These are phyloP conservation scores for Astropecten irregularis DNA, from an alignment of 53 echinoderm and acorn worm genomes.

Conservation along the genomic window DNA sequence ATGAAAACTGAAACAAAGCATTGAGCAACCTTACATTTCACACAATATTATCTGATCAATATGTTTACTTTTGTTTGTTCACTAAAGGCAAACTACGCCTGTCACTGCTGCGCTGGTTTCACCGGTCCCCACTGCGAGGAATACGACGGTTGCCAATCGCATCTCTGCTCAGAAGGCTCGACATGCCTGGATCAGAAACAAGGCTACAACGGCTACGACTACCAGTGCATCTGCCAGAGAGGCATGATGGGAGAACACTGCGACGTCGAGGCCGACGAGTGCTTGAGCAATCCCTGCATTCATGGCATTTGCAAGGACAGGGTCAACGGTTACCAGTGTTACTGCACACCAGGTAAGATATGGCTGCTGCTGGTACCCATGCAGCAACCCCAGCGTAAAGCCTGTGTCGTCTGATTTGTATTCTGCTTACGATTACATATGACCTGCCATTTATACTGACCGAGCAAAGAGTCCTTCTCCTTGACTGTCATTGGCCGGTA, in stretches of 20 bases:
- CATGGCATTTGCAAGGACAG: constrained; percentile 85
- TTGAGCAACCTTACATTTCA: no score
- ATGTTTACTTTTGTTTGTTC: no score
- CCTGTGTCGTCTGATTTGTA: no score
- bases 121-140: constrained; percentile 81
- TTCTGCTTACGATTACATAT: no score
- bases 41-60: no score
- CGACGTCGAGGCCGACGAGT: constrained; percentile 89
- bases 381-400: no score
- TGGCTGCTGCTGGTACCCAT: no score
- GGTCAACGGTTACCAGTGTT: constrained; percentile 91
- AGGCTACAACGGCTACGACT: constrained; percentile 78
- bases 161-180: constrained; percentile 76
- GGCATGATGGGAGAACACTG: constrained; percentile 86
- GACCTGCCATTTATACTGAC: no score
- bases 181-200: constrained; percentile 82
- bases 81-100: constrained; percentile 69
- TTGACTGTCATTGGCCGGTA: no score
- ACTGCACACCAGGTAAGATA: constrained; percentile 90
- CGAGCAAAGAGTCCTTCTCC: no score
- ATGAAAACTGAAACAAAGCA: no score
- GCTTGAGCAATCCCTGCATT: constrained; percentile 82
- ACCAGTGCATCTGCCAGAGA: constrained; percentile 83
- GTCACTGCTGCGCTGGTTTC: constrained; percentile 81
- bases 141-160: constrained; percentile 72